Evolutionary conservation across 2,888 invertebrate species (phyloP), one percentile per base, ranked within the genome.

Genomic region (Raillietiella orientalis): DNA sequence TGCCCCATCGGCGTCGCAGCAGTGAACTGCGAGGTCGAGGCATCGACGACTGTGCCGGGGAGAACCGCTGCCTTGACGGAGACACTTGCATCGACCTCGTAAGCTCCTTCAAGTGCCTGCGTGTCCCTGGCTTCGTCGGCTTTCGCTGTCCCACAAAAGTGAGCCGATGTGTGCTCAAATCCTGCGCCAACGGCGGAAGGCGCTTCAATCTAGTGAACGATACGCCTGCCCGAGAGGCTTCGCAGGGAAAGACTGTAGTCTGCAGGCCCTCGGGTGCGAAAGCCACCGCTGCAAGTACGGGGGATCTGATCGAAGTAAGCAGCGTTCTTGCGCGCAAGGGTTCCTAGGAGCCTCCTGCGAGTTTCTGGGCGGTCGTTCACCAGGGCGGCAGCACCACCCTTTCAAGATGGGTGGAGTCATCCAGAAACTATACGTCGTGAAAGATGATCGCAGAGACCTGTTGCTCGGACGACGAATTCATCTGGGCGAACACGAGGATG

Each of bases 171-270:
- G 50, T 66, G 26, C 62, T 69, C 17, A 66, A 69, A 37, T 84
- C 84, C 2, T 87, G 84, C 47, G 75, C 82, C 28, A 84, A 84
- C 49, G 84, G 84, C 20, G 90, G 79, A 35, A 62, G 62, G 24
- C 90, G 87, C 51, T 58, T 65, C 34, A 77, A 84, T 62, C 65
- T 45, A 21, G 39, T 46, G 31, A 69, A 74, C 46, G 65, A 34
- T 90, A 87, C 53, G 61, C 66, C 34, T 90, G 90, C 45, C 62
- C 66, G 16, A 60, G 71, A 3, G 82, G 84, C n/a, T 90, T 82
- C 51, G 59, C 65, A 20, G 82, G 84, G 23, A 74, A 72, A 44
- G 75, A 77, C 51, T 87, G 84, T 51, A 69, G 69, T 41, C 53
- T 62, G 21, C 67, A 71, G 44, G 58, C 74, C 27, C 66, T 77